Base-by-base conservation (phyloP, 2,888 invertebrate genomes). In the Eristalis intricaria region DNA sequence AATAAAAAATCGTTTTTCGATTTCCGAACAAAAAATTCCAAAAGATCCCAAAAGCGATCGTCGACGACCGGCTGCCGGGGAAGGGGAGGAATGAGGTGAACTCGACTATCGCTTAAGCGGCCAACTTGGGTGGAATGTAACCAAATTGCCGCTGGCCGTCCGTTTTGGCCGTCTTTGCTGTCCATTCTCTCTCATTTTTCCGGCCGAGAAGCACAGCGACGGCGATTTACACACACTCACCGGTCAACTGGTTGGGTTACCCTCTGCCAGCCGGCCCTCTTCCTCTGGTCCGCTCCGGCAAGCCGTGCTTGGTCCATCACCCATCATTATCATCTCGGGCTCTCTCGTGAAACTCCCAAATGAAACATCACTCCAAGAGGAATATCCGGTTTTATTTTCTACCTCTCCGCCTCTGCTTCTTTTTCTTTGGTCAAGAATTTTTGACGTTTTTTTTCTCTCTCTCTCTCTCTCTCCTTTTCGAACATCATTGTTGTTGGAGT, bases 1-100 rank as follows among this genome's bases (percentile, higher is more conserved):
- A 87, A 87, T 87, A 87, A 84, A 84, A 87, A 87, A 87, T 87
- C 79, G 87, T 84, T 87, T 87, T 87, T 87, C 87, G 87, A 84
- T 84, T 84, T 87, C 84, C 80, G 75, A 71, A 84, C n/a, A 26
- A 75, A 83, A 80, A 79, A 84, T 84, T 87, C 87, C 84, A 73
- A 80, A 76, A 84, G 71, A 79, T 69, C 66, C 58, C 63, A 71
- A 82, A 85, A 74, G 65, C 82, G 35, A 78, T 82, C 82, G 68
- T 78, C 81, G 63, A 10, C 5, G 32, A n/a, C n/a, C n/a, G n/a
- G n/a, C 29, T 5, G 32, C 0, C 5, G 32, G 32, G 4, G 32
- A 1, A 8, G 0, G 32, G 32, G 32, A n/a, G 32, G 32, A 32
- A 78, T 78, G 15, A 71, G 63, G 75, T 40, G 84, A 84, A 84